A percentile compares a stretch with the other conserved stretches of the same genome.
phyloP scores from a whole-genome alignment of 2,113 vertebrate species.

The Toxostoma redivivum region DNA sequence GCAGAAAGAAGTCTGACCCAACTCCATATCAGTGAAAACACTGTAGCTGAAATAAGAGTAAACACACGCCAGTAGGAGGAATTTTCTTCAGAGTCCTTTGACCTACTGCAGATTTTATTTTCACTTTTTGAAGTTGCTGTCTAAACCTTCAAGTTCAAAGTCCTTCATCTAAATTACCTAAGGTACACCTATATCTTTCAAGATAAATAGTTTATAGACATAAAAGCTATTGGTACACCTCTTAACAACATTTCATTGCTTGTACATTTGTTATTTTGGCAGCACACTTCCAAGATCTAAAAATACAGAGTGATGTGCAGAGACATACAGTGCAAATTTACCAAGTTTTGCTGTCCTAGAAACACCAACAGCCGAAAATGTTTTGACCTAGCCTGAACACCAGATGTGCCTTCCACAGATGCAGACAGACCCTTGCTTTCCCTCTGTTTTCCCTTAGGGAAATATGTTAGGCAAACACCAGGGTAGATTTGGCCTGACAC shows the following conservation, averaged over 20 bases:
- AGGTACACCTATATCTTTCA: background rate
- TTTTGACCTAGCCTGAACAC: background rate
- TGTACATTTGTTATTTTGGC: background rate
- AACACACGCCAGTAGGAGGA: background rate
- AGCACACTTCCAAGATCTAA: background rate
- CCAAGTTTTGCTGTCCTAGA: background rate
- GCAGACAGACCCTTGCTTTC: background rate
- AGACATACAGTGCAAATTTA: background rate
- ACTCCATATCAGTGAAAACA: background rate
- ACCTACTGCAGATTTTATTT: background rate
- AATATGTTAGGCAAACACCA: background rate
- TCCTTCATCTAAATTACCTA: background rate
- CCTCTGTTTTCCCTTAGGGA: background rate
- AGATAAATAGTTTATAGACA: background rate
- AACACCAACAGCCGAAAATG: background rate
- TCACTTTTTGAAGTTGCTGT: background rate
- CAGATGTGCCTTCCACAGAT: background rate
- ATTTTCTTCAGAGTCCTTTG: background rate
- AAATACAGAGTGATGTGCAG: background rate
- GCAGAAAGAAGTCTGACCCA: background rate
- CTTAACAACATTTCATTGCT: background rate
- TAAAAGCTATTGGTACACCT: background rate
- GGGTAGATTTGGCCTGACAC: background rate
- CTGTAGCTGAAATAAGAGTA: background rate
- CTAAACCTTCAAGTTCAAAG: background rate